phyloP scores from a whole-genome alignment of 2,888 invertebrate genomes.

The Cephus nigrinus region DNA sequence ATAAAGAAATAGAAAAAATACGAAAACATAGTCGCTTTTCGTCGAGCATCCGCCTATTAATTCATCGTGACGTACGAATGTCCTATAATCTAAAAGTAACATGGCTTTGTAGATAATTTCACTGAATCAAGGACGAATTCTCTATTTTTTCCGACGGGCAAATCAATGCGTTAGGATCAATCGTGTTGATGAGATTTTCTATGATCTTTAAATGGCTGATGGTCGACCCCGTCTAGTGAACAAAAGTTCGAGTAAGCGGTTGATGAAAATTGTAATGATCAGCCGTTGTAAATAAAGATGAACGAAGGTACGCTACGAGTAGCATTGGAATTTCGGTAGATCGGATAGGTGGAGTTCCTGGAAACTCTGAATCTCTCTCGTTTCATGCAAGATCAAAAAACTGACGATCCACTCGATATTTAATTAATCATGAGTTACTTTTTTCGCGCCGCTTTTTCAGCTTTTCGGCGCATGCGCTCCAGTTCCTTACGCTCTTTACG shows the following conservation, averaged over 20 bases:
- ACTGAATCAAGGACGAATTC: neutral
- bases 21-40: slow-evolving; percentile 11
- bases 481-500: slow-evolving; percentile 88
- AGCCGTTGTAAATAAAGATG: neutral
- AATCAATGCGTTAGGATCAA: neutral
- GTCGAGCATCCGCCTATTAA: neutral
- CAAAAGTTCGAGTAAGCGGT: neutral
- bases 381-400: neutral
- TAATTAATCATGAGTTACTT: slow-evolving; percentile 42
- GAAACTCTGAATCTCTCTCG: neutral
- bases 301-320: slow-evolving; percentile 35
- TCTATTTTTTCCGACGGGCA: neutral
- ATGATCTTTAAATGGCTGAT: neutral
- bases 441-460: slow-evolving; percentile 81
- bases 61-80: neutral
- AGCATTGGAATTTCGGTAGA: slow-evolving; percentile 30
- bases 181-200: neutral
- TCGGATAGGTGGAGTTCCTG: neutral
- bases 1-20: slow-evolving; percentile 34
- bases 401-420: neutral
- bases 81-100: neutral
- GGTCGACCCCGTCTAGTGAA: neutral
- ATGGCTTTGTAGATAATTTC: neutral
- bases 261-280: slow-evolving; percentile 1
- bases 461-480: slow-evolving; percentile 87